Conservation (phyloP, 2,888 invertebrate species). For the Pachliopta kotzebuea region DNA sequence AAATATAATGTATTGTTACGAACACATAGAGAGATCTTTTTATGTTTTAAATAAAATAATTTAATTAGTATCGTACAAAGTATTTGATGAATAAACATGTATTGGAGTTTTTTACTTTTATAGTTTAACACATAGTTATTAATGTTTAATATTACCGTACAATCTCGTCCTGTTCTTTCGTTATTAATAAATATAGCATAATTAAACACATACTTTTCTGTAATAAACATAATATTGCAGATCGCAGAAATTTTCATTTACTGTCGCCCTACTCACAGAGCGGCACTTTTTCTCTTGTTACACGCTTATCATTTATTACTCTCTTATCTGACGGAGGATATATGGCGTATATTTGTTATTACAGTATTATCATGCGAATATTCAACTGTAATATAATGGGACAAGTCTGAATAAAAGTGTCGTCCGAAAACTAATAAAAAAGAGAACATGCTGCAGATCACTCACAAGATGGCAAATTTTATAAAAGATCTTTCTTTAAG, state of each 20-base stretch:
- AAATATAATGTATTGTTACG: no score
- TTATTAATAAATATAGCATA: not conserved
- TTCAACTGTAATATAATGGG: constrained; percentile 24
- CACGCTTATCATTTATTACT: constrained; percentile 65
- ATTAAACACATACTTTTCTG: constrained; percentile 9
- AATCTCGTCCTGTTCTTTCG: not conserved
- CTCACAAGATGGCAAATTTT: constrained; percentile 18
- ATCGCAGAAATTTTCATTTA: constrained; percentile 24
- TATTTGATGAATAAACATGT: no score
- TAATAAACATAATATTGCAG: constrained; percentile 4
- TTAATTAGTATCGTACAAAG: no score
- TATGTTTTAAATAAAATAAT: no score
- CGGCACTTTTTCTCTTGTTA: constrained; percentile 40
- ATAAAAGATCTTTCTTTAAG: constrained; percentile 9
- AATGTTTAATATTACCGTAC: not conserved
- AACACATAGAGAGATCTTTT: no score
- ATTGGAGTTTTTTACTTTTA: no score
- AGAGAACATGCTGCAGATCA: constrained; percentile 13
- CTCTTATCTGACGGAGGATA: constrained; percentile 48
- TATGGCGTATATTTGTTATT: constrained; percentile 39
- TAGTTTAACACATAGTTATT: no score
- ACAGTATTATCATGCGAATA: constrained; percentile 36
- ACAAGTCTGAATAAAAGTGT: constrained; percentile 25
- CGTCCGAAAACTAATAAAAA: constrained; percentile 25
- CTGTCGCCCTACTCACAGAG: constrained; percentile 39